Evolutionary conservation across 2,797 vertebrate species (phyloP).

Genomic region (Rousettus madagascariensis): DNA sequence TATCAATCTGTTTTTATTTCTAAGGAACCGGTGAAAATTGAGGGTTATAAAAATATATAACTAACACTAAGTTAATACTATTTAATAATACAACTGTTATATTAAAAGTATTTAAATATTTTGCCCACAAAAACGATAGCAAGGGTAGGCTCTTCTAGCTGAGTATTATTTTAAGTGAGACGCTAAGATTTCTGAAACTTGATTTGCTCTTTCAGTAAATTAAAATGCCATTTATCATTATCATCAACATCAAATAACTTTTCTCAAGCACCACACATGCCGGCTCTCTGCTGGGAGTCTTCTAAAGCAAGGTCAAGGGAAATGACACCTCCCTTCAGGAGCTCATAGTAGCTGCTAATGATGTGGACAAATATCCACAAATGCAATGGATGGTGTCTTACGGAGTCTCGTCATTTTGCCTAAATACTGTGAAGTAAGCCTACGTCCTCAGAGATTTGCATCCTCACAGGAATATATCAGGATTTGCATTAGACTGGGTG

Average conservation of each 20-base stretch:
- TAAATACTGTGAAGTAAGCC: neutral
- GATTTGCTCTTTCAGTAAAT: constrained; percentile 56
- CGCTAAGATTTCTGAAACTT: constrained; percentile 46
- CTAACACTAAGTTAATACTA: neutral
- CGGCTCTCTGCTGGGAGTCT: neutral
- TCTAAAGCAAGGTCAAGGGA: constrained; percentile 21
- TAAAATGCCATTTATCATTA: constrained; percentile 66
- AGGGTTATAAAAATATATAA: constrained; percentile 23
- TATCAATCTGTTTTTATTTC: constrained; percentile 39
- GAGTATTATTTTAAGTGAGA: constrained; percentile 50
- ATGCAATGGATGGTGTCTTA: neutral
- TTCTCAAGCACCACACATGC: neutral
- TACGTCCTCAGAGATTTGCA: neutral
- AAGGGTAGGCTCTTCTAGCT: neutral
- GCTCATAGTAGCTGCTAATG: neutral
- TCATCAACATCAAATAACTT: constrained; percentile 44
- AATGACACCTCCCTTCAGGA: neutral
- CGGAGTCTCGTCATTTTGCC: neutral
- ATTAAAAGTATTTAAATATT: constrained; percentile 20
- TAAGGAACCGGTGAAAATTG: neutral
- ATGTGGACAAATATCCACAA: neutral
- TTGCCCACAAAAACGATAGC: neutral
- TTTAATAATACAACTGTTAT: constrained; percentile 9
- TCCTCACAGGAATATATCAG: neutral
- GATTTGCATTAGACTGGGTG: neutral